phyloP scores from a whole-genome alignment of 2,797 vertebrate species.

The Rhynchotus rufescens region DNA sequence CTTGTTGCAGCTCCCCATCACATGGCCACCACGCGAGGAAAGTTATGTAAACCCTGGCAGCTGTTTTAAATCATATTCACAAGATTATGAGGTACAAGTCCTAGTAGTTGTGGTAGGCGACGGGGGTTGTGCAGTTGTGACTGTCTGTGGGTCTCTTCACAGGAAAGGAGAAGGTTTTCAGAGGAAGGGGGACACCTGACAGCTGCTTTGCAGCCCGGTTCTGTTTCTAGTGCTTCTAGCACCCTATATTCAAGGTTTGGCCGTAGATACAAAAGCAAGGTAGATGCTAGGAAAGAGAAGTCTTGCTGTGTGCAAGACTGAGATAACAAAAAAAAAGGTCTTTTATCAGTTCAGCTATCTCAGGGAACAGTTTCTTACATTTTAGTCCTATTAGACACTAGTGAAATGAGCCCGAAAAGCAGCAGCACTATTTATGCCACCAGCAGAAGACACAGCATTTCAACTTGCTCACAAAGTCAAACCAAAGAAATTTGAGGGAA shows the following conservation, averaged over 20 bases:
- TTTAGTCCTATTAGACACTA: neutral
- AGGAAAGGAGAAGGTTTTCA: neutral
- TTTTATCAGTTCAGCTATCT: neutral
- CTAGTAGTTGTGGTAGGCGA: neutral
- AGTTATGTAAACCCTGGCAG: neutral
- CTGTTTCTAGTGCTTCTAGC: neutral
- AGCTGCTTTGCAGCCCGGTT: neutral
- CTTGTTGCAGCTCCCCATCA: neutral
- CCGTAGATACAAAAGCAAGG: neutral
- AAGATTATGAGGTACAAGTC: neutral
- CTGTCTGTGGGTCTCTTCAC: neutral
- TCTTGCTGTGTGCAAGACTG: neutral
- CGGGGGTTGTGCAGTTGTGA: neutral
- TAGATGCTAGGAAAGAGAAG: neutral
- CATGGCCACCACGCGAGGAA: neutral
- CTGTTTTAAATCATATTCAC: neutral
- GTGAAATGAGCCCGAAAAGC: constrained; percentile 1
- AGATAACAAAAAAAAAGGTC: neutral
- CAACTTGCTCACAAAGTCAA: neutral
- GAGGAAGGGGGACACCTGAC: neutral
- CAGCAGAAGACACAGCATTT: neutral
- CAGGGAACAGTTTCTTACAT: neutral
- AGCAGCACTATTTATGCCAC: neutral
- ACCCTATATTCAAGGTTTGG: neutral
- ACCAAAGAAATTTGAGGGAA: neutral